phyloP scores from a whole-genome alignment of 1,140 invertebrate genomes.

The Drosophila simulans region DNA sequence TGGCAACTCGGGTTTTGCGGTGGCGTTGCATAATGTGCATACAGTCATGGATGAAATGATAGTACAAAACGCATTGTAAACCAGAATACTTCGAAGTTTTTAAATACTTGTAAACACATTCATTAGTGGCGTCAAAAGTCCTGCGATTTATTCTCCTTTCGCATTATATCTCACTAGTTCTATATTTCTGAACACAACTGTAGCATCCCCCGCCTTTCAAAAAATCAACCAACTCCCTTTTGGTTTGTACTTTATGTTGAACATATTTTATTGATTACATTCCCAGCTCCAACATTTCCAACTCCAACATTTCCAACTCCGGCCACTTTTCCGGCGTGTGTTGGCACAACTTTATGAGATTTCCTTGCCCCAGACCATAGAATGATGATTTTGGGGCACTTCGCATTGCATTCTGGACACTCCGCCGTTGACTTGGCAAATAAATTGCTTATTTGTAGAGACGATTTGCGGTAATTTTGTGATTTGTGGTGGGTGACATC shows the following conservation, averaged over 20 bases:
- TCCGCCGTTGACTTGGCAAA: conserved; percentile 51
- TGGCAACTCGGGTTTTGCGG: conserved; percentile 4
- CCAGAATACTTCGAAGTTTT: too few species aligned
- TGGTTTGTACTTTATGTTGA: conserved; percentile 59
- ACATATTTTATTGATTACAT: conserved; percentile 83
- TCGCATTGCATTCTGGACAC: conserved; percentile 30
- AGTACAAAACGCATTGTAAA: not conserved
- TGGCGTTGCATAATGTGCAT: conserved; percentile 8
- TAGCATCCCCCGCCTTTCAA: not conserved
- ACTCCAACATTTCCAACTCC: conserved; percentile 8
- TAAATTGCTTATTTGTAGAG: conserved; percentile 84
- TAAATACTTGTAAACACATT: too few species aligned
- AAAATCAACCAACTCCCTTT: conserved; percentile 20
- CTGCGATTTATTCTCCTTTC: not conserved
- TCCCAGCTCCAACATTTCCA: conserved; percentile 25
- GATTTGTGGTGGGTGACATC: conserved; percentile 75
- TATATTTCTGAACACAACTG: not conserved
- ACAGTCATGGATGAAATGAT: not conserved
- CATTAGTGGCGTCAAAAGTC: not conserved
- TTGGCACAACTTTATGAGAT: conserved; percentile 78
- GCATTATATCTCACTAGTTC: not conserved
- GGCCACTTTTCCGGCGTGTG: conserved; percentile 46
- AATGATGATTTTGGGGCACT: conserved; percentile 36
- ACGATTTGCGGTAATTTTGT: conserved; percentile 83
- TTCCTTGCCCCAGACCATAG: conserved; percentile 31